Evolutionary conservation across 1,140 invertebrate genomes (phyloP), one percentile per base, ranked within the genome.

Genomic region (Myzus persicae): DNA sequence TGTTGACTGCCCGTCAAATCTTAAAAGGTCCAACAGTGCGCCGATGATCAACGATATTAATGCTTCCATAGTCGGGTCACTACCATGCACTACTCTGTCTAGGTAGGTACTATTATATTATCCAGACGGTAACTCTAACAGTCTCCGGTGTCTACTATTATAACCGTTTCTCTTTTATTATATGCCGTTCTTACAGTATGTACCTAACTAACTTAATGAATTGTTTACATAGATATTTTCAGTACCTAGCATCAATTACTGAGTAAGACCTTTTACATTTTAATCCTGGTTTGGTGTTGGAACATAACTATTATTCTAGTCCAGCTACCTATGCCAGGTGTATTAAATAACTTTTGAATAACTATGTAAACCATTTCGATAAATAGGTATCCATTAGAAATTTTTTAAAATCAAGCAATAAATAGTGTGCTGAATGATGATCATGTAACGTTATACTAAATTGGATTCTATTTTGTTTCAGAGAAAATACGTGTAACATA

Each of bases 21-120:
- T 98, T 48, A 98, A 98, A 95, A 96, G 97, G 94, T 98, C 97
- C 93, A 97, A 96, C 94, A 98, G 97, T 96, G 97, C 97, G 94
- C 97, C 97, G 93, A 97, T 98, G 96, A 98, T 98, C 94, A 97
- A 97, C 95, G 96, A 97, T 94, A 96, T 96, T 81, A 96, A 95
- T 94, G 94, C 94, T 93, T 94, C 95, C 85, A 95, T 95, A 51
- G 95, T 95, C 67, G 95, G 95, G n/a, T 95, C 95, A 82, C 91
- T 38, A n/a, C n/a, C n/a, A 3, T 88, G 54, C 31, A 42, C 91
- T 46, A 31, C 59, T 36, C 59, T 76, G 59, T 76, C 89, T 11
- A 90, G 88, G 93, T 93, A 93, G 6, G 67, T 67, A 44, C 38
- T 40, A 40, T 20, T 26, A 26, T 84, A 0, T 26, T 59, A 59